Evolutionary conservation across 2,888 invertebrate genomes (phyloP), one percentile per base, ranked within the genome.

Genomic region (Horisme vitalbata): DNA sequence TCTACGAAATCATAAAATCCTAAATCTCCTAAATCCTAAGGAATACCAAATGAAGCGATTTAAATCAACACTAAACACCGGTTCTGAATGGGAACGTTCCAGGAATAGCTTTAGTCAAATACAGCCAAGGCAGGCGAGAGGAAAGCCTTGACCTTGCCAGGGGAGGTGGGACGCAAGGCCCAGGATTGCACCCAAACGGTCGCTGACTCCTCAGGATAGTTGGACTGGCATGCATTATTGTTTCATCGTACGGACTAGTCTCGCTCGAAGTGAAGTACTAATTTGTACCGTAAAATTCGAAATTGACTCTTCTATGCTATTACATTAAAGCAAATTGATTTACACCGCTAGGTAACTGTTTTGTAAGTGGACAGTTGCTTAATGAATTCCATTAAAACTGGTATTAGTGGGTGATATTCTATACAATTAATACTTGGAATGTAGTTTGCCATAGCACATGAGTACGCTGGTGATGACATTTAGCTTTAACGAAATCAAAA

Each of bases 111-210:
- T 65, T 63, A 63, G 55, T 61, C 58, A 65, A 63, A 58, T n/a
- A n/a, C n/a, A n/a, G n/a, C 57, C 45, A 54, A 59, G 66, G 28
- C 41, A 5, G 18, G 6, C 5, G n/a, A 43, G 72, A 66, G 75
- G 75, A 68, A 68, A 74, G 64, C 65, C 68, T 78, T 86, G 86
- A 85, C 88, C 88, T 88, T 88, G 85, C 65, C 68, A 65, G 77
- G 80, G 72, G 68, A 55, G 55, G 59, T 57, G 74, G 71, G 76
- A 70, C 58, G 56, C 32, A 45, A 37, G 55, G 61, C 63, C 58
- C 51, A 55, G 55, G 58, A 66, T 63, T 65, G 66, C 67, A 71
- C 62, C 63, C 65, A 61, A 50, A 55, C 83, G 83, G 83, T 83
- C 82, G 77, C 73, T 78, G 81, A 85, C 87, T 79, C 62, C 73